These are phyloP conservation scores for Poecilobothrus nobilitatus DNA, from an alignment of 2,888 invertebrate genomes.

Conservation along the genomic window DNA sequence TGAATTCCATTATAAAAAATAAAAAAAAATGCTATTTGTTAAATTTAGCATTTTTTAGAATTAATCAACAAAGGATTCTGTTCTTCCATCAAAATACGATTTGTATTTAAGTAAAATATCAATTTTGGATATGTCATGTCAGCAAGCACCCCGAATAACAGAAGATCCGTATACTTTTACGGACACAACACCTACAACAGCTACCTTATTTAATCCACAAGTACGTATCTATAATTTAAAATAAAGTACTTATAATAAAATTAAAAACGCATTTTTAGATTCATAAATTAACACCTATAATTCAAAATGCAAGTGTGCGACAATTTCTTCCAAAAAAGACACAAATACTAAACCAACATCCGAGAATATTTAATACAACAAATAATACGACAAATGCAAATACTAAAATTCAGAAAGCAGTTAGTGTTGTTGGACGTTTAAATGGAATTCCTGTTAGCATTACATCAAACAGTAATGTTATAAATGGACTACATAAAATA, in stretches of 20 bases:
- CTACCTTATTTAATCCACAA: conserved; percentile 43
- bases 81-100: background rate
- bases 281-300: conserved; percentile 21
- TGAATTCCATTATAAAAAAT: too few relatives aligned
- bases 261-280: conserved; percentile 13
- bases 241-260: background rate
- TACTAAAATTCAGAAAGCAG: conserved; percentile 12
- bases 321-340: conserved; percentile 8
- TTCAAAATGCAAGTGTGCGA: conserved; percentile 18
- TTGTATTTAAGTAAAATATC: conserved; percentile 7
- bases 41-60: background rate
- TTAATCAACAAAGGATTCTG: background rate
- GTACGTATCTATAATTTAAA: conserved; percentile 25
- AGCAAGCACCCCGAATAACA: conserved; percentile 41
- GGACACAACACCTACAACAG: conserved; percentile 41
- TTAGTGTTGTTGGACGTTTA: background rate
- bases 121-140: conserved; percentile 45
- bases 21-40: background rate
- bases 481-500: background rate
- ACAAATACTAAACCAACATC: conserved; percentile 7
- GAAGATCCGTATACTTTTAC: conserved; percentile 46
- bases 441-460: background rate
- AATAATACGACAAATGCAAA: conserved; percentile 13
- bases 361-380: conserved; percentile 9
- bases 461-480: background rate